Evolutionary conservation across 2,113 vertebrate species (phyloP), one percentile per base, ranked within the genome.

Genomic region (Stigmatopora argus): DNA sequence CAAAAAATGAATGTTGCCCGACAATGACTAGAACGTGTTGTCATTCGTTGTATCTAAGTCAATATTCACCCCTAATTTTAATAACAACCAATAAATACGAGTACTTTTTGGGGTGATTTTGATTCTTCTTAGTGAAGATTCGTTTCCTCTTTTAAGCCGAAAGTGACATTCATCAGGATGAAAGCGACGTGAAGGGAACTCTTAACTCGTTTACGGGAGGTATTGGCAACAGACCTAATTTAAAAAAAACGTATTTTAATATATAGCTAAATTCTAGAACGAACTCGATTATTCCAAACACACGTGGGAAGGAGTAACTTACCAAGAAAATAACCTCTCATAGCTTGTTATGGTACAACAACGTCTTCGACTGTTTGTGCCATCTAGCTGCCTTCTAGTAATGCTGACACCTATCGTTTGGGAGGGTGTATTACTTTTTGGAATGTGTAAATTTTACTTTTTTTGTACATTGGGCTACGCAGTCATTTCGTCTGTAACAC

Each of bases 261-360:
- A 7, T 2, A 9, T 6, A 31, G 53, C 26, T 31, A 4, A 55
- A 55, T 26, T 21, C 12, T 26, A 26, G 52, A 13, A 19, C 10
- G 10, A 53, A 19, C 2, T 4, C 5, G 11, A 41, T 53, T 23
- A 23, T 23, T 23, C 3, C 51, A 61, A 45, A 13, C 23, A 56
- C 23, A 19, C 7, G 23, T 12, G 13, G 13, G 9, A 12, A 12
- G 10, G 38, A 10, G 5, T 31, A 21, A 83, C 86, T 83, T 68
- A 87, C 86, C 82, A 44, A 71, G 1, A 0, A 68, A 67, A 46
- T 70, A 80, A 84, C 77, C 82, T 83, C 62, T 66, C 65, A 51
- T 48, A 3, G 67, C 44, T 12, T 10, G 31, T 66, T 13, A 17
- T 51, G 34, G 17, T 23, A 10, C 45, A 47, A 63, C 47, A 7